Percentiles rank a stretch among this genome's conserved stretches.
phyloP scores from a whole-genome alignment of 64 coral and sea anemone genomes.

The Actinia tenebrosa region DNA sequence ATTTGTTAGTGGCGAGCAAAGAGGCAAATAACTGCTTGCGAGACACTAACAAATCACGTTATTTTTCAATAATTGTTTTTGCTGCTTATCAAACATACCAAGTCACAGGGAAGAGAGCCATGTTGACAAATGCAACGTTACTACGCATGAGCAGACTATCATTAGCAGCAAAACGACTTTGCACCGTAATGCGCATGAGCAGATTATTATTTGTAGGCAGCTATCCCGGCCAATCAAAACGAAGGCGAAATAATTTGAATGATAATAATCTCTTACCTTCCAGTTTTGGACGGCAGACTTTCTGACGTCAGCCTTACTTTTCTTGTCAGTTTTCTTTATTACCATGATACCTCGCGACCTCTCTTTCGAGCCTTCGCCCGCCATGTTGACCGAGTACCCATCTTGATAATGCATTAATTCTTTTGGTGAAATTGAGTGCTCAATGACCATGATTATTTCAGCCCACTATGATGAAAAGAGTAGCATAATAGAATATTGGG shows the following conservation, averaged over 20 bases:
- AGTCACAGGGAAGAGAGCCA: too few relatives aligned
- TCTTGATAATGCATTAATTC: slow-evolving; percentile 69
- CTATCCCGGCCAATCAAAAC: too few relatives aligned
- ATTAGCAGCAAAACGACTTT: too few relatives aligned
- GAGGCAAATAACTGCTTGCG: too few relatives aligned
- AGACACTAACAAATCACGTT: too few relatives aligned
- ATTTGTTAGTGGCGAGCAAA: too few relatives aligned
- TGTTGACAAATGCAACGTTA: too few relatives aligned
- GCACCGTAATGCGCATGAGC: too few relatives aligned
- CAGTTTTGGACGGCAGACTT: slow-evolving; percentile 67
- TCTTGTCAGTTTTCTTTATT: slow-evolving; percentile 63
- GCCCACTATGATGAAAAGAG: slow-evolving; percentile 60
- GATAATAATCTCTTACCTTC: slow-evolving; percentile 50
- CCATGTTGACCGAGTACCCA: slow-evolving; percentile 73
- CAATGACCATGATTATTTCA: slow-evolving; percentile 81
- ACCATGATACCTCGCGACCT: slow-evolving; percentile 79
- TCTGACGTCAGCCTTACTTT: slow-evolving; percentile 60
- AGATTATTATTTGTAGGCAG: too few relatives aligned
- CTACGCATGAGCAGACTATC: too few relatives aligned
- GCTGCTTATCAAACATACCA: too few relatives aligned
- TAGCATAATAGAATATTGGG: background rate
- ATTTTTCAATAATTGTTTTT: too few relatives aligned
- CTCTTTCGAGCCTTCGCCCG: background rate
- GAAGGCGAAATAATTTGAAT: background rate
- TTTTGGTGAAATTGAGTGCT: slow-evolving; percentile 46